phyloP scores from a whole-genome alignment of 1,140 invertebrate species.

The Elymnias hypermnestra region DNA sequence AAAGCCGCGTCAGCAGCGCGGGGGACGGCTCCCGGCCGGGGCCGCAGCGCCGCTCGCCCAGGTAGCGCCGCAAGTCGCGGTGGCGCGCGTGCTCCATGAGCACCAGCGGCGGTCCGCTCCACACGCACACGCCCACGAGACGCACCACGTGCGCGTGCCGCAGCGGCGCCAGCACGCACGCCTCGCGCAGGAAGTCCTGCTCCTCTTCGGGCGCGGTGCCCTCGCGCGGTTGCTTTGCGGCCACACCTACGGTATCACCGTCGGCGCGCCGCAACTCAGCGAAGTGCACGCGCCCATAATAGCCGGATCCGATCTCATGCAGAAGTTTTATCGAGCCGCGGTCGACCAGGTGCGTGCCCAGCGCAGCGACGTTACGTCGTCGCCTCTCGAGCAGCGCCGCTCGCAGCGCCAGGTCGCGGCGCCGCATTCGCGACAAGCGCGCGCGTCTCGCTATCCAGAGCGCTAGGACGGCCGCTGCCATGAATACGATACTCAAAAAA shows the following conservation, averaged over 20 bases:
- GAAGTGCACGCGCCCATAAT: conserved; percentile 77
- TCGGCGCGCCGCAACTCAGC: conserved; percentile 24
- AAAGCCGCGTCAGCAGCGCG: conserved; percentile 86
- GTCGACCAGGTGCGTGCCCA: conserved; percentile 86
- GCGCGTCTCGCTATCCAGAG: neutral
- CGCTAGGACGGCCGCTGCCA: neutral
- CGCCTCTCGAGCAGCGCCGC: conserved; percentile 77
- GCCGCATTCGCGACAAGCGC: conserved; percentile 77
- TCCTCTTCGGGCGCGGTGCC: conserved; percentile 86
- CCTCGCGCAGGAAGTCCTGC: conserved; percentile 93
- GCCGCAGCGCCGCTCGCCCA: conserved; percentile 27
- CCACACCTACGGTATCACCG: conserved; percentile 21
- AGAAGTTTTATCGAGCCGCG: conserved; percentile 78
- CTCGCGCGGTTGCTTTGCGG: conserved; percentile 91
- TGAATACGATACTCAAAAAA: conserved; percentile 4
- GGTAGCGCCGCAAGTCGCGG: conserved; percentile 38
- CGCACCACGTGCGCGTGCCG: conserved; percentile 57
- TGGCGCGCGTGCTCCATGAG: conserved; percentile 53
- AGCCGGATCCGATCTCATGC: conserved; percentile 84
- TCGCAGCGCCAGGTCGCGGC: conserved; percentile 81
- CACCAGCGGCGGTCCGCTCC: conserved; percentile 36
- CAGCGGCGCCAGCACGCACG: conserved; percentile 94
- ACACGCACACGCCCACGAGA: conserved; percentile 45
- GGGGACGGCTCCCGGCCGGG: conserved; percentile 77
- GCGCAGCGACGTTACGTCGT: conserved; percentile 88